Base-by-base conservation (phyloP, 2,113 vertebrate genomes). In the Hippocampus comes region DNA sequence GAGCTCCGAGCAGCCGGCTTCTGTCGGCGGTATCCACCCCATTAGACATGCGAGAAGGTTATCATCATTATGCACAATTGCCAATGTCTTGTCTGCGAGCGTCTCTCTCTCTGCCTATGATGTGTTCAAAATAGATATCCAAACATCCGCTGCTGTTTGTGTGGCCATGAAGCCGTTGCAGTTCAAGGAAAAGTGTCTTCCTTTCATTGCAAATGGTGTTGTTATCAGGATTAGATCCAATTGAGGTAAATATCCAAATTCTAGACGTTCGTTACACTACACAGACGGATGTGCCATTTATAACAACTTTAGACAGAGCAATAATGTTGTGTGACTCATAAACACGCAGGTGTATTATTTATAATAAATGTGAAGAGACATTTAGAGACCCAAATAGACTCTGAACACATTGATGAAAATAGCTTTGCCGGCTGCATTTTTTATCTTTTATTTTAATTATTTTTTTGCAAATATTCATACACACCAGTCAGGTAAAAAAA, bases 11-110 rank as follows among this genome's bases (percentile, higher is more conserved):
- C 81, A 78, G 83, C 78, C 69, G 80, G 80, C 69, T 86, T 85
- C 86, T 82, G 86, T 84, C 87, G 84, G 34, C 81, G 76, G 78
- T 84, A 78, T 84, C 75, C 82, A 51, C 71, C 34, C 91, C 88
- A 94, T 94, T 97, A 95, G 95, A 95, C 92, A 92, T 94, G 94
- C 95, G 95, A 93, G 92, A 96, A 97, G 94, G 93, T 92, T 94
- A 93, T 94, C 94, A 92, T 94, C 92, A 94, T 94, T 94, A 95
- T 94, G 93, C 90, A 92, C 93, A 94, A 95, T 94, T 94, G 92
- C 94, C 93, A 93, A 90, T 94, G 92, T 92, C 88, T 61, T 95
- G 92, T 89, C 86, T 93, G 81, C 86, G 81, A 81, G 82, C 86
- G 81, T 87, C 25, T 86, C 86, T 76, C 86, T 84, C 82, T 75